phyloP scores from a whole-genome alignment of 2,797 vertebrate genomes.

The Sandelia bainsii region DNA sequence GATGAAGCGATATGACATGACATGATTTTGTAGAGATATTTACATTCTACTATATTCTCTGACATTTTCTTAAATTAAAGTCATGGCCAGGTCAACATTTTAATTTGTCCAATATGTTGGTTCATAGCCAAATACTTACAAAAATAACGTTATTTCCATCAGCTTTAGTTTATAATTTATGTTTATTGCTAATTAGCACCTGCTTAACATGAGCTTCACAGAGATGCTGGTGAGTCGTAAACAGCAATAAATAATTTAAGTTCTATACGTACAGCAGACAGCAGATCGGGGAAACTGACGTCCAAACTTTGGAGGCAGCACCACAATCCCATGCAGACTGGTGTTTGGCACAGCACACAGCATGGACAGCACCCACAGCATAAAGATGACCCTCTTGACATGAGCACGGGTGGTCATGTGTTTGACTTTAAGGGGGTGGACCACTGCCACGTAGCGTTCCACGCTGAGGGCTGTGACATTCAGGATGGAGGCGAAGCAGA shows the following conservation, averaged over 20 bases:
- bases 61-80: no score
- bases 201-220: not conserved
- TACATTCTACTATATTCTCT: no score
- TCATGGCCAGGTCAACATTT: not conserved
- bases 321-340: conserved; percentile 77
- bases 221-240: not conserved
- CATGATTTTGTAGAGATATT: no score
- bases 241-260: not conserved
- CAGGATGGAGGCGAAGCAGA: conserved; percentile 86
- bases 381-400: conserved; percentile 78
- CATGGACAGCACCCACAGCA: conserved; percentile 81
- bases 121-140: no score
- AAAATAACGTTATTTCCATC: not conserved
- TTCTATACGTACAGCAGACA: conserved; percentile 67
- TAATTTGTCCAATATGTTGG: not conserved
- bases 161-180: not conserved
- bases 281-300: conserved; percentile 73
- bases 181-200: not conserved
- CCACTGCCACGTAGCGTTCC: conserved; percentile 83
- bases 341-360: conserved; percentile 85
- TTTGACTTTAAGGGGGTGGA: conserved; percentile 82
- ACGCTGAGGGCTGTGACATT: conserved; percentile 84
- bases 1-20: no score
- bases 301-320: conserved; percentile 67
- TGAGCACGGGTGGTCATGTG: conserved; percentile 76